Conservation (phyloP, 2,888 invertebrate genomes). For the Drosophila subquinaria region DNA sequence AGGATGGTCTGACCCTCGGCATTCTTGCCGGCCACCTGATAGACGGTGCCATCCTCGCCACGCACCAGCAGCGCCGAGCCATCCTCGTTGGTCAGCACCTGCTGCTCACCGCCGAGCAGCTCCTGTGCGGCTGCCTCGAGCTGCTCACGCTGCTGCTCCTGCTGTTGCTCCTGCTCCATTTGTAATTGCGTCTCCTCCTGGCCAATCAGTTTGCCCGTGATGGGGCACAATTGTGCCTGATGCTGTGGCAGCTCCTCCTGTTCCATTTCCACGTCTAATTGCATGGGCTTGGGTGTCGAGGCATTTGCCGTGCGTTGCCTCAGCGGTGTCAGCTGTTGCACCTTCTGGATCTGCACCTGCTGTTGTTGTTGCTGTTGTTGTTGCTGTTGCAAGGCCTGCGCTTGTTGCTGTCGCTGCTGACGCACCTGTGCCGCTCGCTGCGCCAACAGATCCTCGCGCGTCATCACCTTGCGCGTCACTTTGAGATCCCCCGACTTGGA, state of each 20-base stretch:
- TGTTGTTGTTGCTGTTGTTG: conserved; percentile 59
- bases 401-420: conserved; percentile 69
- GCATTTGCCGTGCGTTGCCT: conserved; percentile 83
- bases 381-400: conserved; percentile 60
- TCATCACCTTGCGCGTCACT: conserved; percentile 86
- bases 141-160: conserved; percentile 77
- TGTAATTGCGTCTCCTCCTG: conserved; percentile 86
- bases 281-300: conserved; percentile 66
- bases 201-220: conserved; percentile 87
- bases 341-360: conserved; percentile 80
- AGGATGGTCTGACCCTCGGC: conserved; percentile 91
- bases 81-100: conserved; percentile 86
- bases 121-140: conserved; percentile 80
- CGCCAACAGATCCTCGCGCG: conserved; percentile 79
- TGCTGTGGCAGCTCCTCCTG: conserved; percentile 79
- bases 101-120: conserved; percentile 82
- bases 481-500: conserved; percentile 86
- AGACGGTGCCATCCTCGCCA: conserved; percentile 91
- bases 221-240: conserved; percentile 88
- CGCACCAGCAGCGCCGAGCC: conserved; percentile 91
- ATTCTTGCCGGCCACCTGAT: conserved; percentile 91
- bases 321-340: conserved; percentile 87
- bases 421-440: conserved; percentile 73
- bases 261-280: conserved; percentile 63
- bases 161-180: conserved; percentile 77